Percentiles rank a stretch among this genome's conserved stretches.
phyloP scores from a whole-genome alignment of 2,888 invertebrate genomes.

The Tipula confusa region DNA sequence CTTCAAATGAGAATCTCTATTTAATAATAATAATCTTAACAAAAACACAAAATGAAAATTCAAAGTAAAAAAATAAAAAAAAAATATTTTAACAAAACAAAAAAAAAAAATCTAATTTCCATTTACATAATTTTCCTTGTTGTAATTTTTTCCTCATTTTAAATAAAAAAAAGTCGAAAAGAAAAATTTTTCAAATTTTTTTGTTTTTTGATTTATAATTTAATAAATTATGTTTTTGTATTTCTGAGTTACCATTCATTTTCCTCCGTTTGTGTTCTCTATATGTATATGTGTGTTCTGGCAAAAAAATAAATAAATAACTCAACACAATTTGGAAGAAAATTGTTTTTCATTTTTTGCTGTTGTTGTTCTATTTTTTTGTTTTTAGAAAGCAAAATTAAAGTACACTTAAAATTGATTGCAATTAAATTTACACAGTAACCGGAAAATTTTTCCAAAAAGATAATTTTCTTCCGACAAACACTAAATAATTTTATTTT shows the following conservation, averaged over 20 bases:
- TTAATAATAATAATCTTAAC: background rate
- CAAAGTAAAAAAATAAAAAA: background rate
- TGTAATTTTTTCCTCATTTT: constrained; percentile 21
- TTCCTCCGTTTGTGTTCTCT: background rate
- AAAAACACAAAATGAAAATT: background rate
- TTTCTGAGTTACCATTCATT: background rate
- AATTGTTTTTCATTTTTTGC: background rate
- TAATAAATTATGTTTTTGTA: constrained; percentile 9
- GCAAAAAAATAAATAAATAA: constrained; percentile 4
- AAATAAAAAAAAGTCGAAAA: constrained; percentile 4
- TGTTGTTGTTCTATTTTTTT: background rate
- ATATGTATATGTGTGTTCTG: too few relatives aligned
- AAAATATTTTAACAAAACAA: background rate
- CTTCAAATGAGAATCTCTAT: background rate
- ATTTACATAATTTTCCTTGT: constrained; percentile 9
- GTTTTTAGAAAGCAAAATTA: background rate
- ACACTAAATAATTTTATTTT: background rate
- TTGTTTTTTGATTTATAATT: constrained; percentile 20
- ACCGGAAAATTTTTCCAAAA: background rate
- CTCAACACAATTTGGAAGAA: constrained; percentile 3
- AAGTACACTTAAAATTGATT: constrained; percentile 12
- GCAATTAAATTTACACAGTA: constrained; percentile 15
- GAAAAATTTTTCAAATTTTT: background rate
- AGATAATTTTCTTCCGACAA: background rate
- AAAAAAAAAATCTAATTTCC: background rate